phyloP scores from a whole-genome alignment of 2,797 vertebrate genomes.

The Picus viridis region DNA sequence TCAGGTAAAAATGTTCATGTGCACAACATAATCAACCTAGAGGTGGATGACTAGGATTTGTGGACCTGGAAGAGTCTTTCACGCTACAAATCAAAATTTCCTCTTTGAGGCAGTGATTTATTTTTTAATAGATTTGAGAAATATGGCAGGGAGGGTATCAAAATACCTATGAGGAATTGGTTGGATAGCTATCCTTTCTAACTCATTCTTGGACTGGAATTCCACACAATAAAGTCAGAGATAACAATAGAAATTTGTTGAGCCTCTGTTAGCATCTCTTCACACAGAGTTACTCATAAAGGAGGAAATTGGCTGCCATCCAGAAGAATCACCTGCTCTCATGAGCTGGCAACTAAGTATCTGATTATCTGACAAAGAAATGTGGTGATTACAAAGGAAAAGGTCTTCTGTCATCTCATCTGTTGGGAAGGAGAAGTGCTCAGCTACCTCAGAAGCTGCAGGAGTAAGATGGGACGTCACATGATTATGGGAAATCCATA shows the following conservation, averaged over 20 bases:
- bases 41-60: not conserved
- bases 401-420: not conserved
- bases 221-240: not conserved
- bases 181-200: not conserved
- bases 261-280: not conserved
- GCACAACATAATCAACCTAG: not conserved
- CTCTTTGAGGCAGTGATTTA: not conserved
- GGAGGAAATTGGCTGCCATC: not conserved
- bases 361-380: not conserved
- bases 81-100: not conserved
- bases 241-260: not conserved
- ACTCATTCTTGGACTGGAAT: not conserved
- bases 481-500: not conserved
- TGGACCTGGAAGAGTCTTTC: not conserved
- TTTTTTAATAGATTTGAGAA: not conserved
- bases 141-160: not conserved
- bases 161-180: not conserved
- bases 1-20: conserved; percentile 24
- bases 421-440: not conserved
- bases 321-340: not conserved
- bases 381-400: not conserved
- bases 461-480: not conserved
- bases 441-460: not conserved
- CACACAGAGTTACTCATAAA: not conserved
- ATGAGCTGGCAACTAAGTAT: not conserved